phyloP scores from a whole-genome alignment of 2,797 vertebrate genomes.

The Parauchenoglanis ngamensis region DNA sequence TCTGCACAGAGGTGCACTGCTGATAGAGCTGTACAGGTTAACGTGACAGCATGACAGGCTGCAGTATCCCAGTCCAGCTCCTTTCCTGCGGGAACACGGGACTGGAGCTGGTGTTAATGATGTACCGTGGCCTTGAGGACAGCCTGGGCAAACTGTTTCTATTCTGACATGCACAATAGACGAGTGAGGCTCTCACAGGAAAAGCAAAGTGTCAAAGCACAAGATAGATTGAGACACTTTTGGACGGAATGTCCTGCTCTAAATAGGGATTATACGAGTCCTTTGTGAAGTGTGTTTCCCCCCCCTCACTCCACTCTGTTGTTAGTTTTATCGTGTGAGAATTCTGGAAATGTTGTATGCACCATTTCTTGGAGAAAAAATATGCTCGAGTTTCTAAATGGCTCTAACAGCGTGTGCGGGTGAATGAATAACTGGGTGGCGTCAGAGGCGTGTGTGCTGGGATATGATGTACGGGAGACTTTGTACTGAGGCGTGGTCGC shows the following conservation, averaged over 20 bases:
- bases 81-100: neutral
- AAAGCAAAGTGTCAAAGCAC: conserved; percentile 30
- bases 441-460: conserved; percentile 14
- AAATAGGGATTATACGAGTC: neutral
- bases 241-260: conserved; percentile 19
- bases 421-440: conserved; percentile 50
- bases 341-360: neutral
- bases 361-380: neutral
- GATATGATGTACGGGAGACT: conserved; percentile 46
- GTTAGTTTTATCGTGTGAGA: neutral
- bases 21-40: neutral
- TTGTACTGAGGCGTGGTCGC: conserved; percentile 45
- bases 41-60: conserved; percentile 17
- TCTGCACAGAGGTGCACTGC: conserved; percentile 3
- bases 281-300: neutral
- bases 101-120: conserved; percentile 23
- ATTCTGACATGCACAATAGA: conserved; percentile 39
- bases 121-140: conserved; percentile 27
- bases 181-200: conserved; percentile 38
- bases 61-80: neutral
- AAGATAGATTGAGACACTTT: conserved; percentile 33
- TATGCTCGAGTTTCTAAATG: neutral
- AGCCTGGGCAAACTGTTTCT: conserved; percentile 13
- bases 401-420: neutral
- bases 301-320: neutral